phyloP scores from a whole-genome alignment of 2,113 vertebrate genomes.

The Oceanites oceanicus region DNA sequence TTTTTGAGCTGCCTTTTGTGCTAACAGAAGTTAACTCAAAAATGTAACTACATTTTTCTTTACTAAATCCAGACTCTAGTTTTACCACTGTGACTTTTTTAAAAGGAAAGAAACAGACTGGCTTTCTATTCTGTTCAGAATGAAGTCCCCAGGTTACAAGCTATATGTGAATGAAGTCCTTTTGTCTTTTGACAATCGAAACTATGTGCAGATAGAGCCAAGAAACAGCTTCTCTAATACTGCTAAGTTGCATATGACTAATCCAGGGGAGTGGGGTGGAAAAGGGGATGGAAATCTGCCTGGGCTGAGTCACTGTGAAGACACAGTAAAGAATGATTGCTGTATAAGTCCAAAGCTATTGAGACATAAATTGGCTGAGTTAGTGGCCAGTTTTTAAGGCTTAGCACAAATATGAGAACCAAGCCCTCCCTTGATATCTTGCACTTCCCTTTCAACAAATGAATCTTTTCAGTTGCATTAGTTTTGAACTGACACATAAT shows the following conservation, averaged over 20 bases:
- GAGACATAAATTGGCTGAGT: conserved; percentile 32
- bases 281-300: conserved; percentile 20
- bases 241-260: conserved; percentile 2
- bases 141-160: background rate
- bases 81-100: background rate
- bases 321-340: background rate
- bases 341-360: background rate
- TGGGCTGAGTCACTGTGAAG: conserved; percentile 33
- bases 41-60: background rate
- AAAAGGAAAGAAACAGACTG: background rate
- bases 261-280: background rate
- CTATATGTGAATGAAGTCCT: background rate
- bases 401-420: background rate
- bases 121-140: background rate
- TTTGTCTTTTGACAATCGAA: background rate
- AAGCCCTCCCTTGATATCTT: background rate
- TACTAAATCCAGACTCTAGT: background rate
- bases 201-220: background rate
- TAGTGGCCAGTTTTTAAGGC: background rate
- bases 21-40: background rate
- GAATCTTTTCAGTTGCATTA: background rate
- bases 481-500: background rate
- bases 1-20: background rate
- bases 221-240: background rate
- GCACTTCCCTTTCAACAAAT: background rate